Base-by-base conservation (phyloP, 2,797 vertebrate species). In the Buceros bicornis region DNA sequence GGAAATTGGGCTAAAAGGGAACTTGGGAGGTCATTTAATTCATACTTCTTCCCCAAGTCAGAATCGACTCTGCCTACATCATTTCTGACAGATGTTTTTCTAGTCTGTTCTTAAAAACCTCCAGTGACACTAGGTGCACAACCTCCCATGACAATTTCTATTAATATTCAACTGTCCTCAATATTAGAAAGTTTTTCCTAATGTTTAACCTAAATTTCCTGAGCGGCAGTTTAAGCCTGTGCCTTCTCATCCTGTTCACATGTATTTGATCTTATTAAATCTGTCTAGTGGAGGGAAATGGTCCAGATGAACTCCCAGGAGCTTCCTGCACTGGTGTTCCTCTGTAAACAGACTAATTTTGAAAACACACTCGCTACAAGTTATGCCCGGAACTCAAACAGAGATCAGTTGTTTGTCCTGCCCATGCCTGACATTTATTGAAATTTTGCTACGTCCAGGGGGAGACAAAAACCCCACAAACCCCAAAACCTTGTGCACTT, bases 1-100 rank as follows among this genome's bases (percentile, higher is more conserved):
- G 77, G 43, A 93, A 87, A 74, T 26, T 62, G 51, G n/a, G 47
- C 58, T 93, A 80, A 88, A 90, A 65, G 35, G 47, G 71, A 93
- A 42, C 42, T 21, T 74, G 57, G 72, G 73, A 60, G 42, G 54
- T 76, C 8, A 4, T 79, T 85, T 90, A 87, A 71, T 71, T 74
- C 57, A 28, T 76, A 33, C 29, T 48, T 51, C 37, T 87, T 86
- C 26, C 71, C 31, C 29, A 51, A 67, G 47, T 43, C 54, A 87
- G 65, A 37, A 65, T 47, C 73, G 72, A 16, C 18, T 58, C 74
- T 73, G 45, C 83, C 81, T 73, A 45, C 64, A 60, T 85, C 64
- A 64, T 47, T 80, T 37, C 21, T 31, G 31, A 89, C 80, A 76
- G 45, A 74, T 47, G 24, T 87, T 94, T 91, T 84, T 40, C 87